Evolutionary conservation across 2,888 invertebrate species (phyloP), one percentile per base, ranked within the genome.

Genomic region (Muschampia plurimacula): DNA sequence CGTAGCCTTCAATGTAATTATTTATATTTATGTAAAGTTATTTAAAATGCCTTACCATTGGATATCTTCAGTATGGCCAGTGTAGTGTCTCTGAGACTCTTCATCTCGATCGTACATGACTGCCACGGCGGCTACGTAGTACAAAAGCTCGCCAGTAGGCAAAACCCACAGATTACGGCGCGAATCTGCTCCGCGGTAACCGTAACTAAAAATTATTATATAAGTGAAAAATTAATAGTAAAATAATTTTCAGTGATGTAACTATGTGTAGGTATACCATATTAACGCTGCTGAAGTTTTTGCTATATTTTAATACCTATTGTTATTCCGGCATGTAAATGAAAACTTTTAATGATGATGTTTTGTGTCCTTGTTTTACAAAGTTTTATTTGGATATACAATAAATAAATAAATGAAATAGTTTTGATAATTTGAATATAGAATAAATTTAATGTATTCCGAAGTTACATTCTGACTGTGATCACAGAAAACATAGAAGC

Each of bases 121-220:
- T 0, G 98, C 98, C 0, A 98, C 97, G 0, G 98, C 97, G 0
- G 98, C 98, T n/a, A 98, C 98, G 85, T 97, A 98, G 89, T 98
- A 99, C 57, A 98, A 94, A 9, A 99, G 95, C 88, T 99, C 99
- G 0, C 99, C 99, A 0, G 98, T 98, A 0, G 98, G 98, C 69
- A 99, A 92, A 39, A 98, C 97, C 97, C 98, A 98, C 46, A 99
- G 95, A 90, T 99, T 99, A 79, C 97, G 96, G 12, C 97, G 96
- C 6, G 98, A 96, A 89, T 99, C 99, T 10, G 97, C 96, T 0
- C 99, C 99, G 74, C 99, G 96, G 91, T 99, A 99, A 0, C 99
- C 99, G 84, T 98, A 99, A 7, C 98, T 97, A 81, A 28, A 55
- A 64, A 2, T 28, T 28, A 28, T 28, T 2, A 57, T 28, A 13